Evolutionary conservation across 2,797 vertebrate genomes (phyloP).

Genomic region (Liparis tanakae): DNA sequence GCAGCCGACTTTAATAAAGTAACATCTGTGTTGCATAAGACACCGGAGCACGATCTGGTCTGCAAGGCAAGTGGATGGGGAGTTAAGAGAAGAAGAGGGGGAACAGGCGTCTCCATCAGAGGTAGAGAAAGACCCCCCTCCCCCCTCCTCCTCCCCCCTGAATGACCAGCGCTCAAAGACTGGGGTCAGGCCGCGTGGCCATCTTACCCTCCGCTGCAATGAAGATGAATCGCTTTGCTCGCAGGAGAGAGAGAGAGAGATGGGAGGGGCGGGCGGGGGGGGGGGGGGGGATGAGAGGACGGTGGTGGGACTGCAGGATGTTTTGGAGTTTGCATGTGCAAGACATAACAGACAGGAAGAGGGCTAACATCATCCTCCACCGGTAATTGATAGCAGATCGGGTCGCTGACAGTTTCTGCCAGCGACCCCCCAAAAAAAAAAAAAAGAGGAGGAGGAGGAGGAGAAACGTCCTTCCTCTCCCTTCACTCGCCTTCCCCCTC

Average conservation of each 20-base stretch:
- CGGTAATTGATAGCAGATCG: conserved; percentile 85
- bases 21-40: conserved; percentile 10
- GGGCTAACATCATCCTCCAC: conserved; percentile 81
- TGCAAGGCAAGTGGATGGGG: too few species aligned
- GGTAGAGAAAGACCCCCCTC: too few species aligned
- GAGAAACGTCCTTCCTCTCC: conserved; percentile 63
- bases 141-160: neutral
- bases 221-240: conserved; percentile 62
- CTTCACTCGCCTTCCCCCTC: conserved; percentile 44
- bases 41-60: too few species aligned
- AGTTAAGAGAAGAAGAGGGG: too few species aligned
- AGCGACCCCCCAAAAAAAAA: conserved; percentile 51
- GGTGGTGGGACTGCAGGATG: conserved; percentile 78
- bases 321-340: conserved; percentile 82
- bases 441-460: conserved; percentile 11
- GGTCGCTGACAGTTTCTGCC: conserved; percentile 74
- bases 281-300: conserved; percentile 59
- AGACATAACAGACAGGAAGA: conserved; percentile 85
- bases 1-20: neutral
- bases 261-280: neutral
- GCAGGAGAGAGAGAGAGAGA: conserved; percentile 30
- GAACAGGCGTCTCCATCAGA: too few species aligned
- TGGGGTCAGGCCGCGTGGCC: conserved; percentile 43
- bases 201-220: conserved; percentile 52
- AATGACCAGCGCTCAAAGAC: conserved; percentile 55